phyloP scores from a whole-genome alignment of 92 coral and sea anemone species.

The Hydrozoanthus gracilis region DNA sequence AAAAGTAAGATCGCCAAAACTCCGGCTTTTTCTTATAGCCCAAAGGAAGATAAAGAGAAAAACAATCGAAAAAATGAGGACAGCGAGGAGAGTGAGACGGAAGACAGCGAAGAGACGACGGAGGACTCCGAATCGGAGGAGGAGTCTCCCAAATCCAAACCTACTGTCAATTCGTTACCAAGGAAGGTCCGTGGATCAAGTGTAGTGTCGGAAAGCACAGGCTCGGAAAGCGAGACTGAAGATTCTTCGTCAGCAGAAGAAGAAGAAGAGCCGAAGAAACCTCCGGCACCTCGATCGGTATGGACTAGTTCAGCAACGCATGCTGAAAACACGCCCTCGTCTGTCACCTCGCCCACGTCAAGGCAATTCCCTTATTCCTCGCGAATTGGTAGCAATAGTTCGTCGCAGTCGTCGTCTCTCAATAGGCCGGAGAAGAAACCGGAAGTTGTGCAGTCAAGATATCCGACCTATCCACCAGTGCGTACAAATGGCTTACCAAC shows the following conservation, averaged over 20 bases:
- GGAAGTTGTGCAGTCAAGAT: conserved; percentile 64
- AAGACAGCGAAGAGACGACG: conserved; percentile 72
- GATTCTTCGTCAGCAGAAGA: conserved; percentile 16
- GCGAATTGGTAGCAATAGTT: conserved; percentile 14
- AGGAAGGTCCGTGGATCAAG: background rate
- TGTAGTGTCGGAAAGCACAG: conserved; percentile 52
- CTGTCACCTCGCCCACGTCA: conserved; percentile 52
- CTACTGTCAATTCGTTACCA: conserved; percentile 19
- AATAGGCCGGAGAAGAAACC: conserved; percentile 61
- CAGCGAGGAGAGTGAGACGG: conserved; percentile 76
- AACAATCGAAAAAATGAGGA: conserved; percentile 79
- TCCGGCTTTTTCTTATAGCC: conserved; percentile 79
- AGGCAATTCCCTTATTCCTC: conserved; percentile 30
- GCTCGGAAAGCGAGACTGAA: conserved; percentile 60
- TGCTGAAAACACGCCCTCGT: conserved; percentile 66
- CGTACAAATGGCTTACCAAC: conserved; percentile 85
- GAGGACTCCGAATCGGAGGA: conserved; percentile 79
- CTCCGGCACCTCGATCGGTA: conserved; percentile 46
- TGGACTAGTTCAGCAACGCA: conserved; percentile 62
- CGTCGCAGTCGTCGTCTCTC: conserved; percentile 57
- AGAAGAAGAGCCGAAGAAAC: conserved; percentile 50
- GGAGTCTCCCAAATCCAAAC: conserved; percentile 37
- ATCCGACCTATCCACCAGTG: conserved; percentile 63
- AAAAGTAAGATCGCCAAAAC: conserved; percentile 60
- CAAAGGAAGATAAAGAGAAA: conserved; percentile 85